Evolutionary conservation across 1,140 invertebrate species (phyloP).

Genomic region (Phymorhynchus buccinoides): DNA sequence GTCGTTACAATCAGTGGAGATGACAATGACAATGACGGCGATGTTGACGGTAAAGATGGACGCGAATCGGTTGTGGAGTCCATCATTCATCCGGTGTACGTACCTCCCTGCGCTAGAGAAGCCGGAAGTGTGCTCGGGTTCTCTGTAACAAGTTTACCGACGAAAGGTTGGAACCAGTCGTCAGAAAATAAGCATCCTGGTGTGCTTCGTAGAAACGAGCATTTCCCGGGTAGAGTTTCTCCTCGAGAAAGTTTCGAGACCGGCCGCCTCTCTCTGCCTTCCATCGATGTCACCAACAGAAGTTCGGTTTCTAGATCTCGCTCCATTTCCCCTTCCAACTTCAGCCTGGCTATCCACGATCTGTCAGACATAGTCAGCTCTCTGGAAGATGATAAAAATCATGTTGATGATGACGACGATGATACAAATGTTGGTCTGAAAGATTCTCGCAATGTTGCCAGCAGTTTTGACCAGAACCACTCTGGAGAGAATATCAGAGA

Average conservation of each 20-base stretch:
- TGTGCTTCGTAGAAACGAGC: no score
- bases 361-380: not conserved
- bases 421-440: not conserved
- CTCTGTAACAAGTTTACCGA: no score
- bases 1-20: not conserved
- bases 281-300: not conserved
- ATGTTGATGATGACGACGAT: no score
- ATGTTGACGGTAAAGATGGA: not conserved
- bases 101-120: slow-evolving; percentile 4
- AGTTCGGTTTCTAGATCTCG: not conserved
- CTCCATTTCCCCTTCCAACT: not conserved
- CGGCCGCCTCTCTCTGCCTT: not conserved
- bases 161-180: no score
- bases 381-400: not conserved
- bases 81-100: slow-evolving; percentile 1
- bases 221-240: not conserved
- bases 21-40: not conserved
- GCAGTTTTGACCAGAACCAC: no score
- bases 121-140: not conserved
- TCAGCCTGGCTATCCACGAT: not conserved
- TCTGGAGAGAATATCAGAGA: no score
- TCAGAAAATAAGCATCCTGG: no score
- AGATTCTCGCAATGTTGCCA: no score
- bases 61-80: slow-evolving; percentile 11
- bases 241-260: not conserved